Percentiles rank a stretch among this genome's conserved stretches.
Evolutionary conservation across 2,113 vertebrate species (phyloP).

Genomic region (Nesospiza acunhae): DNA sequence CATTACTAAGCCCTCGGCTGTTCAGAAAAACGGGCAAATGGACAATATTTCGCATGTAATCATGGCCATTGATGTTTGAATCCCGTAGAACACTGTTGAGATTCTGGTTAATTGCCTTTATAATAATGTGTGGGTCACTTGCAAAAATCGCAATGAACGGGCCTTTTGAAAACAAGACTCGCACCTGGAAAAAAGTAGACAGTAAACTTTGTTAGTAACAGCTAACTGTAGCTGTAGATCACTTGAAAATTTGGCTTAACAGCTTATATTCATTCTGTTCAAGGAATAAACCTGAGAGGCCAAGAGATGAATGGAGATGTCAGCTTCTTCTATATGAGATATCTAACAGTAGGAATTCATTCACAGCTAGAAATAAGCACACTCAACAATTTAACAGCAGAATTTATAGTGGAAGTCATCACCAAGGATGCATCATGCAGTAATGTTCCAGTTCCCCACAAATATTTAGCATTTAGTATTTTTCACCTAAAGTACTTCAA

Average conservation of each 20-base stretch:
- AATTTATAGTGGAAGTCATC: background rate
- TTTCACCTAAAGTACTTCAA: background rate
- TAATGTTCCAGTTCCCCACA: background rate
- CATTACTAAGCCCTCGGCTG: conserved; percentile 89
- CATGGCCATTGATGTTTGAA: conserved; percentile 98
- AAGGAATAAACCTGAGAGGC: background rate
- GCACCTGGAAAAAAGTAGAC: conserved; percentile 76
- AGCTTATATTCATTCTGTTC: background rate
- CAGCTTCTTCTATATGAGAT: background rate
- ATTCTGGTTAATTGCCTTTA: conserved; percentile 99
- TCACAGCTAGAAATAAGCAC: background rate
- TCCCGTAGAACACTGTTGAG: conserved; percentile 96
- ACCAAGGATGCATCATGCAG: background rate
- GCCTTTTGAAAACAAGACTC: conserved; percentile 96
- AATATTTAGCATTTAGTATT: background rate
- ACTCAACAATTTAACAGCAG: background rate
- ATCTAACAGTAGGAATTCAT: background rate
- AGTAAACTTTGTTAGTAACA: background rate
- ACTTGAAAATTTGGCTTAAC: background rate
- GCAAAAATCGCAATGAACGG: conserved; percentile 98
- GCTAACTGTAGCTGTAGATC: background rate
- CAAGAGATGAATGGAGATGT: background rate
- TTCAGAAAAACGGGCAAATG: conserved; percentile 98
- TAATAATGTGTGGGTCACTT: conserved; percentile 98
- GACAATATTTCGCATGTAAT: conserved; percentile 98